A percentile compares a stretch with the other conserved stretches of the same genome.
Evolutionary conservation across 2,113 vertebrate species (phyloP).

Genomic region (Carassius auratus): DNA sequence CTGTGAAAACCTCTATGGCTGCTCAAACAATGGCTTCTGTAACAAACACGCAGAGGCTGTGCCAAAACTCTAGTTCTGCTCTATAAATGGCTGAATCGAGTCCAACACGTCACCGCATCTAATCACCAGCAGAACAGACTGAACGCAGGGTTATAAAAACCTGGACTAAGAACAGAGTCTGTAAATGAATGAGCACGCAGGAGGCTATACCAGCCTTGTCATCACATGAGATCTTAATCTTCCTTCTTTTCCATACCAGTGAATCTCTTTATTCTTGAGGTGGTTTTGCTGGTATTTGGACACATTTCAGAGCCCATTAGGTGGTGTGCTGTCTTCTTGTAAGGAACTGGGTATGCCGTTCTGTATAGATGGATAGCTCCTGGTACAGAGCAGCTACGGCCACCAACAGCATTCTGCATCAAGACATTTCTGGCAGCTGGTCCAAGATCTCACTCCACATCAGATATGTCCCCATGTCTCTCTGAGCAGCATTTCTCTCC

Average conservation of each 20-base stretch:
- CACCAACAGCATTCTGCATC: not conserved
- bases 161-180: not conserved
- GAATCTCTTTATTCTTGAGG: conserved; percentile 3
- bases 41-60: not conserved
- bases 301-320: conserved; percentile 1
- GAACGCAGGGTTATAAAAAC: not conserved
- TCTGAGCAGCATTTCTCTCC: too few relatives aligned
- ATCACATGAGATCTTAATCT: conserved; percentile 6
- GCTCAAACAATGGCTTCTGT: conserved; percentile 13
- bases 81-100: conserved; percentile 9
- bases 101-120: not conserved
- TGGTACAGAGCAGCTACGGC: too few relatives aligned
- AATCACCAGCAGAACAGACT: conserved; percentile 34
- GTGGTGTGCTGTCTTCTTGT: not conserved
- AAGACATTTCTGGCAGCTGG: not conserved
- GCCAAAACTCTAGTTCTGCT: conserved; percentile 11
- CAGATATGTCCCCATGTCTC: too few relatives aligned
- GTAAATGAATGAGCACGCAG: not conserved
- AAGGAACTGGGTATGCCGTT: not conserved
- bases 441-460: not conserved
- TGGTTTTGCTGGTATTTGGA: not conserved
- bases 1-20: not conserved
- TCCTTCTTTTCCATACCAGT: not conserved
- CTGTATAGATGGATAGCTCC: too few relatives aligned
- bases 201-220: not conserved